phyloP scores from a whole-genome alignment of 2,797 vertebrate species.

The Halcyon chelicuti region DNA sequence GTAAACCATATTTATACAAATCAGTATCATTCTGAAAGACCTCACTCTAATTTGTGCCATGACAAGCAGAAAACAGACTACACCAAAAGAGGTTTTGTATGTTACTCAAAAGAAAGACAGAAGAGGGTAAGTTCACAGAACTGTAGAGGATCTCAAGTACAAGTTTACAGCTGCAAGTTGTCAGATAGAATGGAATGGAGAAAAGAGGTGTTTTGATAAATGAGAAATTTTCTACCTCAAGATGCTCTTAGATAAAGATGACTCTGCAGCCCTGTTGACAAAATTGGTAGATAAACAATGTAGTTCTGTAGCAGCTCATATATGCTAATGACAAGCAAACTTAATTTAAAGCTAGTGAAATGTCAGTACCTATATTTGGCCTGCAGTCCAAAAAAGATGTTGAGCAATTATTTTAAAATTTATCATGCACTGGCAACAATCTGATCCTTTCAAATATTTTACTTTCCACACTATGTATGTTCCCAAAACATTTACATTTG shows the following conservation, averaged over 20 bases:
- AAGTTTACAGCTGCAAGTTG: neutral
- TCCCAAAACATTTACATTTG: neutral
- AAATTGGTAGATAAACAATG: neutral
- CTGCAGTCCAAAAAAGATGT: neutral
- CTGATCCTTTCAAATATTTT: neutral
- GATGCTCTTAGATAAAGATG: neutral
- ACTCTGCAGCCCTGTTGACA: neutral
- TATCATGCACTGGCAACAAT: neutral
- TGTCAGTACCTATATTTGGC: neutral
- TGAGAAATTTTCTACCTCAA: neutral
- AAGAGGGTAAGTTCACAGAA: neutral
- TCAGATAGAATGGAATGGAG: neutral
- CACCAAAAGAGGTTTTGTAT: neutral
- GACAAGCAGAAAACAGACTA: neutral
- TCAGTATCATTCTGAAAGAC: neutral
- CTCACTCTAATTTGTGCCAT: neutral
- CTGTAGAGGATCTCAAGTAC: neutral
- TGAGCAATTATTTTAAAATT: neutral
- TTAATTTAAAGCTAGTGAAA: neutral
- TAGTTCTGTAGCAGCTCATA: neutral
- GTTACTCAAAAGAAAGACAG: neutral
- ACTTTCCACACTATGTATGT: neutral
- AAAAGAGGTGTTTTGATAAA: neutral
- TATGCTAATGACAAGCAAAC: neutral
- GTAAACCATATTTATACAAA: neutral